phyloP scores from a whole-genome alignment of 2,113 vertebrate genomes.

The Bufo gargarizans region DNA sequence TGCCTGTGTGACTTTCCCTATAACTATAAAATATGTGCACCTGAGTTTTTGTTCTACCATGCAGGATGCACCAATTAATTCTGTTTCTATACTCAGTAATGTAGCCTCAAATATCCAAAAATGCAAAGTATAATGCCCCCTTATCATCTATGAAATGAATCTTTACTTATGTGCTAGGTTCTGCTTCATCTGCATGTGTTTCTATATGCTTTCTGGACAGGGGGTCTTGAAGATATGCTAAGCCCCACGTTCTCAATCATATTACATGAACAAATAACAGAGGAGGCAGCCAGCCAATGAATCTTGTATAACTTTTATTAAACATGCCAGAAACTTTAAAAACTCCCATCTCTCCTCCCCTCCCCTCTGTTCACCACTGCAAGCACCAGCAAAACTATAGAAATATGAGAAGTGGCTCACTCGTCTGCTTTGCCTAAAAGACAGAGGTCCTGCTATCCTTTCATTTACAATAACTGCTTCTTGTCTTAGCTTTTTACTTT shows the following conservation, averaged over 20 bases:
- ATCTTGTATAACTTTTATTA: slow-evolving; percentile 78
- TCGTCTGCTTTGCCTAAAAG: slow-evolving; percentile 43
- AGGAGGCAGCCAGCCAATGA: slow-evolving; percentile 67
- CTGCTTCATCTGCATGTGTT: background rate
- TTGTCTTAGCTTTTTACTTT: background rate
- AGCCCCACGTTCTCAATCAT: slow-evolving; percentile 72
- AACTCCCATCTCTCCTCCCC: slow-evolving; percentile 67
- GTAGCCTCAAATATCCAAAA: background rate
- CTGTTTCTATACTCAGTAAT: background rate
- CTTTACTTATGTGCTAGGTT: background rate
- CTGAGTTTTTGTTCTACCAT: too few species aligned
- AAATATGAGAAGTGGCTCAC: slow-evolving; percentile 65
- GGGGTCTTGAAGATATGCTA: slow-evolving; percentile 63
- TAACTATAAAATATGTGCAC: too few species aligned
- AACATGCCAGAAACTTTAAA: slow-evolving; percentile 79
- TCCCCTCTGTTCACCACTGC: slow-evolving; percentile 63
- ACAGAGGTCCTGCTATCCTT: slow-evolving; percentile 35
- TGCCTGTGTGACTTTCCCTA: too few species aligned
- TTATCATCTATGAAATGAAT: background rate
- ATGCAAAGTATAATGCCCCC: background rate
- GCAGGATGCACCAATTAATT: background rate
- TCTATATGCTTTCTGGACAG: slow-evolving; percentile 53
- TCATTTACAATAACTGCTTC: slow-evolving; percentile 15
- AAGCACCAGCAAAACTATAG: slow-evolving; percentile 66
- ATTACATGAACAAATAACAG: slow-evolving; percentile 76